Evolutionary conservation across 2,888 invertebrate genomes (phyloP).

Genomic region (Stenodema calcarata): DNA sequence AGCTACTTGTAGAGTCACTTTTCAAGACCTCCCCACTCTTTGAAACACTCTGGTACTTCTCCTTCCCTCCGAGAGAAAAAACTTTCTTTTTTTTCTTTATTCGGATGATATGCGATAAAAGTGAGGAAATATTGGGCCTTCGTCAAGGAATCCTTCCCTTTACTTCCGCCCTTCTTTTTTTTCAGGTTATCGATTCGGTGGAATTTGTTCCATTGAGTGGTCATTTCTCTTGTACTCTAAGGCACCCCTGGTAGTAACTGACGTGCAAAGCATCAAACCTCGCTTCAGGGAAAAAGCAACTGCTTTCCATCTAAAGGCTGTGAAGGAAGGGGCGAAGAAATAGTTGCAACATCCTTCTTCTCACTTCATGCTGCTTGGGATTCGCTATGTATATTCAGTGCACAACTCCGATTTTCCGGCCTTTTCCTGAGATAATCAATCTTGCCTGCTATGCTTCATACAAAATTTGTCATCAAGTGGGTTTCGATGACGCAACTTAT

Average conservation of each 20-base stretch:
- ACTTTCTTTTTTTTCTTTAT: conserved; percentile 36
- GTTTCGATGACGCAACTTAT: too few species aligned
- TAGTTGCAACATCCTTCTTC: neutral
- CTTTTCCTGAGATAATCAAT: neutral
- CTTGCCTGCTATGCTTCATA: neutral
- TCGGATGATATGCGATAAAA: conserved; percentile 47
- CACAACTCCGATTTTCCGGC: neutral
- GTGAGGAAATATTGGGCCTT: conserved; percentile 41
- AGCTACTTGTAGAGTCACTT: conserved; percentile 49
- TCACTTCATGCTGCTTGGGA: neutral
- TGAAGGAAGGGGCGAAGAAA: neutral
- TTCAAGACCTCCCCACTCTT: neutral
- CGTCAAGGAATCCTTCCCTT: neutral
- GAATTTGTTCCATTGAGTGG: conserved; percentile 44
- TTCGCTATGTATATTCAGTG: neutral
- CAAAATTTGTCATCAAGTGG: too few species aligned
- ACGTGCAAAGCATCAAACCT: conserved; percentile 27
- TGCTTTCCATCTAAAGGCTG: neutral
- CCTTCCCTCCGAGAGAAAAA: neutral
- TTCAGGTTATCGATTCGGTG: conserved; percentile 36
- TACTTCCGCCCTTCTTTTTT: neutral
- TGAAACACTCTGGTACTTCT: neutral
- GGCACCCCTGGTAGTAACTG: conserved; percentile 6
- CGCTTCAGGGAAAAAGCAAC: neutral
- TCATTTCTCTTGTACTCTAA: conserved; percentile 25